phyloP scores from a whole-genome alignment of 2,888 invertebrate species.

The Chirona hameri region DNA sequence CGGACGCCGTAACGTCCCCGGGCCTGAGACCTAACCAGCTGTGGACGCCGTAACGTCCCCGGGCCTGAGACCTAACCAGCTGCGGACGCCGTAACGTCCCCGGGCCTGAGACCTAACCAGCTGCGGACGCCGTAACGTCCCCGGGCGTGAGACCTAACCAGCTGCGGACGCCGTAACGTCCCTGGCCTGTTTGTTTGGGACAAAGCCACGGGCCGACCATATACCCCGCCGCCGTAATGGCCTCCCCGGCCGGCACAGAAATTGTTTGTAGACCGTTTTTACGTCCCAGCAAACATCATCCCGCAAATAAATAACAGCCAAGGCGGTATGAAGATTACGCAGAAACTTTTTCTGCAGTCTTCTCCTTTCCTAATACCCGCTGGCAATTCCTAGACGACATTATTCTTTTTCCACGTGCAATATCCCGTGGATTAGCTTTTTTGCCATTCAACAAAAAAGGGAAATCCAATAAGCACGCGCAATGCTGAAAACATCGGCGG shows the following conservation, averaged over 20 bases:
- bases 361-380: not conserved
- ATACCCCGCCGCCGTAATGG: not conserved
- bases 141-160: not conserved
- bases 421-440: not conserved
- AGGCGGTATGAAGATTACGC: not conserved
- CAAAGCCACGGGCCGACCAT: not conserved
- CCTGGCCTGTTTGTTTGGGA: not conserved
- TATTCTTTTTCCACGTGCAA: not conserved
- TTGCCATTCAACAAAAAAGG: not conserved
- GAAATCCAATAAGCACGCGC: not conserved
- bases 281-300: not conserved
- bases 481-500: no score
- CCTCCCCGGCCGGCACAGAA: not conserved
- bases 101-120: no score
- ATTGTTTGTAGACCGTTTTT: not conserved
- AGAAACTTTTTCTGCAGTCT: not conserved
- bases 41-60: no score
- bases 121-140: no score
- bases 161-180: not conserved
- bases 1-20: no score
- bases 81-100: no score
- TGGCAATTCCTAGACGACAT: no score
- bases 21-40: no score
- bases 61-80: no score
- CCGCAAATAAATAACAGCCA: not conserved